Base-by-base conservation (phyloP, 2,888 invertebrate genomes). In the Ormyrus thymus region DNA sequence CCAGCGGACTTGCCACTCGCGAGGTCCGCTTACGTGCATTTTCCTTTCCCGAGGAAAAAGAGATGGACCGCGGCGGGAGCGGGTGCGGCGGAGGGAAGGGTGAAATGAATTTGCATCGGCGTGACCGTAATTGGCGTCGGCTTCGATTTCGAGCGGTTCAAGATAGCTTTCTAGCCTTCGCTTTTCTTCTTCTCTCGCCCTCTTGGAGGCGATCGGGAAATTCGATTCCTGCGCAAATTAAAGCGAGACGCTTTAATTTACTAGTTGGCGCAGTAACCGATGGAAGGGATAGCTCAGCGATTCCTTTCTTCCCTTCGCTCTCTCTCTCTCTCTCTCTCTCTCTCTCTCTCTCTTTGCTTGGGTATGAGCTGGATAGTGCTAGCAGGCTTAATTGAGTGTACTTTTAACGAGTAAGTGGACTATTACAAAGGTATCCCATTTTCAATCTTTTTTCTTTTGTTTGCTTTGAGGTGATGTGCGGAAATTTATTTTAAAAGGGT, bases 181-280 rank as follows among this genome's bases (percentile, higher is more conserved):
- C 65, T 66, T 51, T 69, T 68, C 53, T 15, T 62, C 53, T 70
- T 69, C 55, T 51, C 45, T 15, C 7, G 10, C 29, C 59, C 45
- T 48, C 46, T 51, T 10, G n/a, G 56, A 43, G 50, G 15, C 65
- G 70, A 66, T 58, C 43, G 59, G 55, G 48, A 81, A 78, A 81
- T 81, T 72, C 76, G 72, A 76, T 76, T 78, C 69, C 64, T 43
- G n/a, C 46, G 43, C 51, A 64, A 78, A 78, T 81, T 81, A 81
- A 78, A 78, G 70, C 66, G 77, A 72, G 76, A 79, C 79, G 72
- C 76, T 79, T 79, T 79, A 79, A 79, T 79, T 79, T 69, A 76
- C 79, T 65, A 66, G 75, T 61, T 58, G 56, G 75, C 29, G 29
- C 45, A 68, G 61, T 66, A 66, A 43, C 68, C 56, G 29, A 6